phyloP scores from a whole-genome alignment of 2,797 vertebrate genomes.

The Sparus aurata region DNA sequence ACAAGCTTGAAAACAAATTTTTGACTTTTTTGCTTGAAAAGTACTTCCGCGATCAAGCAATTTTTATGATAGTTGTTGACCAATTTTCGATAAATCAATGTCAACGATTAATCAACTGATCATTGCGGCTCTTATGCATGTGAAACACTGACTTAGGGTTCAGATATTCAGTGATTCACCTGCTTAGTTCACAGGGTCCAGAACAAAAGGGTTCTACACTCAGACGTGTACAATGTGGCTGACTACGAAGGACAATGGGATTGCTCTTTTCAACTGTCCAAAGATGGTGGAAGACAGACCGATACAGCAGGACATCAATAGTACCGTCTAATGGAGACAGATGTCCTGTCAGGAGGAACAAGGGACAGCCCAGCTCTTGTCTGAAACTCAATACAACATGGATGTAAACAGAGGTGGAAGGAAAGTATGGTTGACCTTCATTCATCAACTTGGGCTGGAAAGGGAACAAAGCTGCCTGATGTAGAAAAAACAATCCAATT shows the following conservation, averaged over 20 bases:
- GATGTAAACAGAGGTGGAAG: constrained; percentile 41
- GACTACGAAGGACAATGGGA: constrained; percentile 37
- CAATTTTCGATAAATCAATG: too few species aligned
- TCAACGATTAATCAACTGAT: too few species aligned
- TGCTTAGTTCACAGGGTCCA: constrained; percentile 5
- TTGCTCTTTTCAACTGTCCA: constrained; percentile 35
- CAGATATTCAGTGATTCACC: not conserved
- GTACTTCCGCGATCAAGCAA: too few species aligned
- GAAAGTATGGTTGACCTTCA: constrained; percentile 26
- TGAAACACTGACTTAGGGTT: not conserved
- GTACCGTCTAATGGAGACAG: constrained; percentile 66
- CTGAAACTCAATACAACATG: constrained; percentile 47
- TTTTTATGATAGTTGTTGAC: too few species aligned
- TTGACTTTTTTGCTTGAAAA: too few species aligned
- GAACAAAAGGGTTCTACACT: not conserved
- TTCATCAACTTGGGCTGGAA: constrained; percentile 42
- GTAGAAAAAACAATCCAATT: constrained; percentile 2
- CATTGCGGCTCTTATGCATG: too few species aligned
- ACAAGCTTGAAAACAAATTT: too few species aligned
- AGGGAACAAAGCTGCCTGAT: constrained; percentile 22
- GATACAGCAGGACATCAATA: constrained; percentile 57
- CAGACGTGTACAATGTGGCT: constrained; percentile 8
- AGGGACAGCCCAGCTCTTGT: constrained; percentile 30
- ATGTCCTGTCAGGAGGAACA: constrained; percentile 66
- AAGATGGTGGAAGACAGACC: constrained; percentile 42